Base-by-base conservation (phyloP, 2,113 vertebrate genomes). In the Rousettus leschenaultii region DNA sequence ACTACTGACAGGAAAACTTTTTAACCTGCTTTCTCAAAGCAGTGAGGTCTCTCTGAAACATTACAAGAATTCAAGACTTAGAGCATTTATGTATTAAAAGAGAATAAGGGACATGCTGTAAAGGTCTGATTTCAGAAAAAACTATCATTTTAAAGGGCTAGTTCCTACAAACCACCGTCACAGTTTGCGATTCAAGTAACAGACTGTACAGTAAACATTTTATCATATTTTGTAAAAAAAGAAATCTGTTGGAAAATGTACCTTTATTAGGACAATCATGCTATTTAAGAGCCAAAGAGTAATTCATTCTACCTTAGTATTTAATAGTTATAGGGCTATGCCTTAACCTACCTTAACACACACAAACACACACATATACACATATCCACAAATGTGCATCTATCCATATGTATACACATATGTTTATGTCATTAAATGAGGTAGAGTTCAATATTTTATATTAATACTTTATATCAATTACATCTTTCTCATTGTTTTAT, bases 21-120 rank as follows among this genome's bases (percentile, higher is more conserved):
- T 95, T 14, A 87, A 83, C 68, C 26, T 6, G 70, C 40, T 82
- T 82, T 93, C 59, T 73, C 63, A 28, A 95, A 92, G 89, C 86
- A 40, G 4, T 55, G 83, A 40, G 16, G 83, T 65, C 45, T 30
- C 33, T 30, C 45, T 59, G 35, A 75, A 96, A 92, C 89, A 66
- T 1, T 65, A 15, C 19, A n/a, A 74, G 63, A 63, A 73, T 86
- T n/a, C 40, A 45, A 24, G n/a, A 57, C 21, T 75, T 51, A 51
- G 26, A 57, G 35, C 13, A 21, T 84, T 93, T 71, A 61, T 21
- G 9, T 33, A 35, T 73, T 90, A 68, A 82, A 78, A 24, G 35
- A 92, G 33, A 28, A n/a, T 38, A 85, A 75, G 35, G n/a, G 48
- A 16, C 61, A 57, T 51, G 24, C 33, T 28, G 2, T 7, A 55